Percentiles rank a stretch among this genome's conserved stretches.
Conservation (phyloP, 2,888 invertebrate species). For the Sarcophaga variegata region DNA sequence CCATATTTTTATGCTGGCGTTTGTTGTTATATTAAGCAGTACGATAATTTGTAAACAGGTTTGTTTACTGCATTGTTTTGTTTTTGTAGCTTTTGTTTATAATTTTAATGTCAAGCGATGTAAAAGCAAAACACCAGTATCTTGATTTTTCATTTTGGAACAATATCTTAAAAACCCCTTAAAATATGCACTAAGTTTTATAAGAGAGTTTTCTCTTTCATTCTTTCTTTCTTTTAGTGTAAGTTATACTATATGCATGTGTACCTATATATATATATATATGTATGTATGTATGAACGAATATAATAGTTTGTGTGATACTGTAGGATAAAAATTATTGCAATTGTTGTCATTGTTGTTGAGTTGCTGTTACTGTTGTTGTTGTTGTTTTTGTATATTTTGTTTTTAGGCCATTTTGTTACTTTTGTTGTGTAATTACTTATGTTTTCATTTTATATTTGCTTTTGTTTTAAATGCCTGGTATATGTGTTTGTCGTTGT, state of each 20-base stretch:
- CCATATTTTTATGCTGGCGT: too few species aligned
- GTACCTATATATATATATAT: neutral
- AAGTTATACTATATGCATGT: neutral
- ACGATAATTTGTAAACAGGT: too few species aligned
- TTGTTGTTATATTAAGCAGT: too few species aligned
- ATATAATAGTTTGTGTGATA: neutral
- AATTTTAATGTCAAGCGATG: too few species aligned
- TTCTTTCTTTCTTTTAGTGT: conserved; percentile 3
- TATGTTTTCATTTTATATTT: conserved; percentile 51
- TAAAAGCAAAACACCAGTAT: too few species aligned
- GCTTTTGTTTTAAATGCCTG: conserved; percentile 7
- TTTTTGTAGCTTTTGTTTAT: too few species aligned
- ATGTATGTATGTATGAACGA: neutral
- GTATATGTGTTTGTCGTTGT: neutral
- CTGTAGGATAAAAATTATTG: neutral
- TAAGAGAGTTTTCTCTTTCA: too few species aligned
- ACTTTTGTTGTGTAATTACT: conserved; percentile 56
- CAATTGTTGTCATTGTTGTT: neutral
- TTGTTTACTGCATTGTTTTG: too few species aligned
- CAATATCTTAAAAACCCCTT: too few species aligned
- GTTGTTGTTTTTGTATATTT: conserved; percentile 38
- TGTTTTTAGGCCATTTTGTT: conserved; percentile 51
- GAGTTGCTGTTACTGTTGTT: neutral
- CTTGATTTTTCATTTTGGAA: too few species aligned
- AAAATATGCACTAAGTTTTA: too few species aligned